Conservation (phyloP, 2,113 vertebrate species). For the Maccullochella peelii region DNA sequence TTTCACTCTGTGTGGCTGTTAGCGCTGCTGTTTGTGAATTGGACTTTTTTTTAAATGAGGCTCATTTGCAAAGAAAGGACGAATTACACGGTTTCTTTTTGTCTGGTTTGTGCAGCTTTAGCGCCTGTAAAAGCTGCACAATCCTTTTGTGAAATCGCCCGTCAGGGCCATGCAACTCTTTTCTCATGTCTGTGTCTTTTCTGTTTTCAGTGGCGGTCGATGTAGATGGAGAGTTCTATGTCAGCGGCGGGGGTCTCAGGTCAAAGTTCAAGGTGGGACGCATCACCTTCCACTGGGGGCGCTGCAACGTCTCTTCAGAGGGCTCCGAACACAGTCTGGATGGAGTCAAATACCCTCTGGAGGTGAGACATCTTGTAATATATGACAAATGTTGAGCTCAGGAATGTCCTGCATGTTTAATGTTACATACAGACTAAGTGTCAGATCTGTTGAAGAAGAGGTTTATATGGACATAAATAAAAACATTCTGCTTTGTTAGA, state of each 20-base stretch:
- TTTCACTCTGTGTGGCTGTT: too few species aligned
- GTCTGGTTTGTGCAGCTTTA: too few species aligned
- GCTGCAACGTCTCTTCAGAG: conserved; percentile 92
- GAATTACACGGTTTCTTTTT: too few species aligned
- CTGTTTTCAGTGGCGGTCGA: conserved; percentile 90
- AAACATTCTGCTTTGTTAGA: too few species aligned
- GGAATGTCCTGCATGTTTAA: not conserved
- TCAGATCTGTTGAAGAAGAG: not conserved
- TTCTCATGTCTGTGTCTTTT: not conserved
- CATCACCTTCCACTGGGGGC: conserved; percentile 97
- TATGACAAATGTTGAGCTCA: not conserved
- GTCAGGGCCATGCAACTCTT: not conserved
- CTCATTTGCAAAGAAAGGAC: too few species aligned
- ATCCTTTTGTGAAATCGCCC: too few species aligned
- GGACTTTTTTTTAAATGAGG: too few species aligned
- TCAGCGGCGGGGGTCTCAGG: conserved; percentile 91
- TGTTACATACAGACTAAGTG: not conserved
- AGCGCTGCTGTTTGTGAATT: too few species aligned
- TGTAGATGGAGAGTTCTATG: conserved; percentile 90
- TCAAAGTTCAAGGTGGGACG: conserved; percentile 91
- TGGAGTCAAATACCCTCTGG: conserved; percentile 93
- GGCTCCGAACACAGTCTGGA: conserved; percentile 96
- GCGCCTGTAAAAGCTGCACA: too few species aligned
- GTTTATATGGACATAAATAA: not conserved
- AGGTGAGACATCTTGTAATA: conserved; percentile 83